Base-by-base conservation (phyloP, 2,888 invertebrate species). In the Drosophila tripunctata region DNA sequence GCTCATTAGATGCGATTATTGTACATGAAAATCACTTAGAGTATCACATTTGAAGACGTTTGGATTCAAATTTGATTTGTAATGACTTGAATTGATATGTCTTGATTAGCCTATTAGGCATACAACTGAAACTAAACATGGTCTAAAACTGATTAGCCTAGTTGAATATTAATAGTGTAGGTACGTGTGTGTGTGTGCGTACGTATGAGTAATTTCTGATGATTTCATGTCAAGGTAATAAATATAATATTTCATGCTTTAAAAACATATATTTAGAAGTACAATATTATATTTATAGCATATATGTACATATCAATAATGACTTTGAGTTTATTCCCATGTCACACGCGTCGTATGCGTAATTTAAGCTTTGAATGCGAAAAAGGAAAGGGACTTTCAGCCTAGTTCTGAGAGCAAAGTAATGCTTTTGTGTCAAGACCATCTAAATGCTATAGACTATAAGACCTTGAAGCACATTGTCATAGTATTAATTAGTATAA, bases 331-430 rank as follows among this genome's bases (percentile, higher is more conserved):
- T 12, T 17, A 15, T 33, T 33, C 15, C 40, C 33, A 47, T 52
- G 70, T 69, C 43, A 19, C 51, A 69, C 57, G 58, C 41, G 45
- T 30, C 58, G 67, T 65, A 52, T 71, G 35, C 72, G 58, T 58
- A 45, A 57, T 72, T 10, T 24, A 14, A 21, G 10, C 33, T 33
- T 12, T 51, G 21, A 44, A 14, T 27, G 27, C 10, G 2, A 3
- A 3, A 10, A 27, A 27, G 3, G 6, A 27, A 1, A 10, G 27
- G 10, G 0, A 3, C 10, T 27, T 3, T 8, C 8, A 24, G 3
- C 2, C 2, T 24, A 7, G 6, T 24, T 6, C 6, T 24, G 24
- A 24, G 24, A 6, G 7, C n/a, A n/a, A n/a, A n/a, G n/a, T n/a
- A n/a, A n/a, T n/a, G n/a, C n/a, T n/a, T n/a, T n/a, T n/a, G n/a